These are phyloP conservation scores for Orthosia incerta DNA, from an alignment of 2,888 invertebrate species.

Conservation along the genomic window DNA sequence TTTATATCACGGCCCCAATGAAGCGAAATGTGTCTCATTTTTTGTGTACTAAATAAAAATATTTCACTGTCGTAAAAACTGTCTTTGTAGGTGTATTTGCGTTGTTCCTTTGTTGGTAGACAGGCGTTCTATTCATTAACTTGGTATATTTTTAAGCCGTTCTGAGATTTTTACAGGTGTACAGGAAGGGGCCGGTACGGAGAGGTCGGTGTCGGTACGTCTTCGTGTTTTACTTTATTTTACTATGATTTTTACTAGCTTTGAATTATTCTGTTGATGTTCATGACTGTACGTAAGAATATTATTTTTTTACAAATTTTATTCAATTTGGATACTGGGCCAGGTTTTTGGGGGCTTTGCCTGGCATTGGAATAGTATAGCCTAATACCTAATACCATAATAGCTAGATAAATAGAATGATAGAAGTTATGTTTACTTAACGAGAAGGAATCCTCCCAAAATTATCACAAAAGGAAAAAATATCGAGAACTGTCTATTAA, in stretches of 20 bases:
- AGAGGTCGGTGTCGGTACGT: constrained; percentile 18
- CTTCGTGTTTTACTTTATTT: constrained; percentile 28
- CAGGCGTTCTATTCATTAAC: constrained; percentile 61
- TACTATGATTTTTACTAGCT: constrained; percentile 11
- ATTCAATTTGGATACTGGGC: too few relatives aligned
- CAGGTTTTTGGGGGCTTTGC: too few relatives aligned
- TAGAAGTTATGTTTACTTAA: too few relatives aligned
- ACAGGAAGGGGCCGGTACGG: constrained; percentile 9
- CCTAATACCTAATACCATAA: too few relatives aligned
- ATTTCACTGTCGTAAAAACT: constrained; percentile 69
- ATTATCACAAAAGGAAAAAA: too few relatives aligned
- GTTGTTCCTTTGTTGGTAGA: constrained; percentile 69
- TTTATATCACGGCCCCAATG: constrained; percentile 64
- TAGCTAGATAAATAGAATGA: too few relatives aligned
- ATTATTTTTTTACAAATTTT: neutral
- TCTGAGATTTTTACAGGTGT: constrained; percentile 53
- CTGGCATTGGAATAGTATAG: too few relatives aligned
- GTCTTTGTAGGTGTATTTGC: constrained; percentile 64
- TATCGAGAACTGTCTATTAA: neutral
- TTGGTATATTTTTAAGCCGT: constrained; percentile 55
- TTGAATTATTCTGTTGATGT: constrained; percentile 8
- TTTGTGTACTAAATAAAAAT: constrained; percentile 74
- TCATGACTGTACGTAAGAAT: neutral
- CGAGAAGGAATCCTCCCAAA: too few relatives aligned
- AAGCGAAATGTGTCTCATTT: constrained; percentile 73